phyloP scores from a whole-genome alignment of 2,888 invertebrate species.

The Matsumyia berberina region DNA sequence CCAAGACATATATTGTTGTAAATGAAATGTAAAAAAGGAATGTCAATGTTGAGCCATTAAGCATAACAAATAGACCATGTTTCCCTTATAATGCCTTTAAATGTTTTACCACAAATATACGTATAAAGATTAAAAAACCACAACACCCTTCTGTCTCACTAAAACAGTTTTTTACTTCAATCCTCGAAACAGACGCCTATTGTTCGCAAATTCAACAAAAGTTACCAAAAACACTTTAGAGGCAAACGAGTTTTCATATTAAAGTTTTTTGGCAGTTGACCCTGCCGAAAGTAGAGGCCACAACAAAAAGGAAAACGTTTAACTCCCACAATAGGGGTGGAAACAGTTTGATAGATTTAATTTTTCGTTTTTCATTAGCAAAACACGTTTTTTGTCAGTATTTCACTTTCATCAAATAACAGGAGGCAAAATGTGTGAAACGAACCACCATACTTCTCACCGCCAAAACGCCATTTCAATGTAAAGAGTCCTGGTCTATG shows the following conservation, averaged over 20 bases:
- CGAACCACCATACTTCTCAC: slow-evolving; percentile 15
- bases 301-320: slow-evolving; percentile 7
- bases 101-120: too few relatives aligned
- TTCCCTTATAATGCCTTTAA: too few relatives aligned
- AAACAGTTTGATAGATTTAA: slow-evolving; percentile 31
- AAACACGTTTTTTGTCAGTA: slow-evolving; percentile 50
- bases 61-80: too few relatives aligned
- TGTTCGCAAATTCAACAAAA: slow-evolving; percentile 29
- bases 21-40: too few relatives aligned
- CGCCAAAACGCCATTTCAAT: slow-evolving; percentile 28
- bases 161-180: slow-evolving; percentile 22
- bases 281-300: slow-evolving; percentile 1
- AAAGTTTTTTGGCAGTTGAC: slow-evolving; percentile 45
- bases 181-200: slow-evolving; percentile 16
- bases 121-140: too few relatives aligned
- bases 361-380: slow-evolving; percentile 20
- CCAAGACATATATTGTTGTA: too few relatives aligned
- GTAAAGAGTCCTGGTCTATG: slow-evolving; percentile 26
- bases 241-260: slow-evolving; percentile 50
- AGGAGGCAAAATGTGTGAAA: slow-evolving; percentile 45
- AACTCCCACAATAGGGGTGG: slow-evolving; percentile 1
- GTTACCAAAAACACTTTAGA: slow-evolving; percentile 24
- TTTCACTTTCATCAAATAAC: slow-evolving; percentile 55
- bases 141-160: neutral
- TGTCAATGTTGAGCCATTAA: too few relatives aligned